Conservation (phyloP, 2,113 vertebrate genomes). For the Festucalex cinctus region DNA sequence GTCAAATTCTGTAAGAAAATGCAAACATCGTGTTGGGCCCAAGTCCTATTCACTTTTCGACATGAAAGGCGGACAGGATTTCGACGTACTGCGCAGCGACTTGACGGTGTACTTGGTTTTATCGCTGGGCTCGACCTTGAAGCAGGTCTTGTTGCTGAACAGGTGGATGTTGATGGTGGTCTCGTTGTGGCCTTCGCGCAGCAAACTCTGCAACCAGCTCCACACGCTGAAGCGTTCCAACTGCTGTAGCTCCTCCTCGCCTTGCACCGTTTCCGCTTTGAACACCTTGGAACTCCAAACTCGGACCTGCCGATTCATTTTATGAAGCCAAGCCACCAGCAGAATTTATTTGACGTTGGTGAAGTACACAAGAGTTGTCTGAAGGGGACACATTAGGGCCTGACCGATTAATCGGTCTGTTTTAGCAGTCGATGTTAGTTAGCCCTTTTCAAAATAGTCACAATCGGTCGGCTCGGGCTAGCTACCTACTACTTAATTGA, state of each 20-base stretch:
- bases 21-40: neutral
- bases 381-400: too few species aligned
- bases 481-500: too few species aligned
- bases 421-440: too few species aligned
- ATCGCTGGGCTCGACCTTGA: constrained; percentile 80
- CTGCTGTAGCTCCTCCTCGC: constrained; percentile 82
- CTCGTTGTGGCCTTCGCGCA: constrained; percentile 85
- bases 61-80: neutral
- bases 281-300: constrained; percentile 81
- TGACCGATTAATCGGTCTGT: too few species aligned
- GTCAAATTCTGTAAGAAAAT: constrained; percentile 81
- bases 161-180: constrained; percentile 81
- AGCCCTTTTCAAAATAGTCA: too few species aligned
- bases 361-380: neutral
- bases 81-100: constrained; percentile 76
- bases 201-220: constrained; percentile 74
- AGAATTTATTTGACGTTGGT: neutral
- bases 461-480: too few species aligned
- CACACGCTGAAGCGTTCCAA: constrained; percentile 81
- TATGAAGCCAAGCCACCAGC: neutral
- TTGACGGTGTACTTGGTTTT: constrained; percentile 65
- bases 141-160: constrained; percentile 85
- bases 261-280: constrained; percentile 80
- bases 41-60: neutral
- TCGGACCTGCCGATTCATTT: constrained; percentile 72